Evolutionary conservation across 2,797 vertebrate species (phyloP).

Genomic region (Gallirallus australis): DNA sequence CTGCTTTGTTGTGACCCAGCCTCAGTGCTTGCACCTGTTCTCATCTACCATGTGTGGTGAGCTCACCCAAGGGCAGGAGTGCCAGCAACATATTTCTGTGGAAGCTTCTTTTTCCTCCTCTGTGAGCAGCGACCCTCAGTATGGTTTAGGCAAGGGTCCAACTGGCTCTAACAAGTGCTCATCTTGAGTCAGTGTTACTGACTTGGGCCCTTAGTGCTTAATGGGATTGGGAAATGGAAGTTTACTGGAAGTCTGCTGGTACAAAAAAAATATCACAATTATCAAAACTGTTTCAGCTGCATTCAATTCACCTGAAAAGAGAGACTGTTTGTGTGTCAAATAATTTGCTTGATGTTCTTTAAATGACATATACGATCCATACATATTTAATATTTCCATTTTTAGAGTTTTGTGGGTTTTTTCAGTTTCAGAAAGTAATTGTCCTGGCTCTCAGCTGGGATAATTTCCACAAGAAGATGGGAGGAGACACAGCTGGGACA

Average conservation of each 20-base stretch:
- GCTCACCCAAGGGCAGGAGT: neutral
- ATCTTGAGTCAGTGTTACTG: neutral
- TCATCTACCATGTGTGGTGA: fast-evolving
- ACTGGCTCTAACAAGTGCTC: neutral
- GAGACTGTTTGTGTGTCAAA: neutral
- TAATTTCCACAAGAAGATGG: too few relatives aligned
- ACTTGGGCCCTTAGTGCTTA: neutral
- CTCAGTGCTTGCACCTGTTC: neutral
- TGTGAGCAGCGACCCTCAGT: neutral
- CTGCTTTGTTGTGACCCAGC: neutral
- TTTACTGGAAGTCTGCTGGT: neutral
- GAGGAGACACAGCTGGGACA: too few relatives aligned
- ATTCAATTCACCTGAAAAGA: neutral
- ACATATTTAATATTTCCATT: neutral
- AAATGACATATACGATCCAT: neutral
- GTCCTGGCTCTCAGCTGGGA: too few relatives aligned
- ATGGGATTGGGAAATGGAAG: neutral
- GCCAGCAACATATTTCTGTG: neutral
- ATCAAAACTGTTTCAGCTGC: neutral
- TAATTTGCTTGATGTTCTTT: neutral
- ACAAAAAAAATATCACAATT: neutral
- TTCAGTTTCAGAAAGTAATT: too few relatives aligned
- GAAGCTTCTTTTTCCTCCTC: neutral
- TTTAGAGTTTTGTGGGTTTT: neutral
- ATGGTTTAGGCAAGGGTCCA: neutral